Evolutionary conservation across 2,113 vertebrate genomes (phyloP).

Genomic region (Poecile atricapillus): DNA sequence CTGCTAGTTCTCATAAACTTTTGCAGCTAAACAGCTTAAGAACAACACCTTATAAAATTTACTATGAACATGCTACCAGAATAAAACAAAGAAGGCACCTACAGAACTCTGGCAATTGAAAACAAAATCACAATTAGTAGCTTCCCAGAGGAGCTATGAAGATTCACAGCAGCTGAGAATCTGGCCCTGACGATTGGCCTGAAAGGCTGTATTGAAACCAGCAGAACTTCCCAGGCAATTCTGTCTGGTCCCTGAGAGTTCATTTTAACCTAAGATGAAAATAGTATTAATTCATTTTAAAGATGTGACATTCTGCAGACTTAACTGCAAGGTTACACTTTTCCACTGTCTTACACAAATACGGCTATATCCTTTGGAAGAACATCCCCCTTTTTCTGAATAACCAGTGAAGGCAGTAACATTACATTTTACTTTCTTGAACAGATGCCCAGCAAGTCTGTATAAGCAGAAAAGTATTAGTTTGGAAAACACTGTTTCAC

Average conservation of each 20-base stretch:
- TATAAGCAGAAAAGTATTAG: neutral
- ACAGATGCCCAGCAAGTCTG: neutral
- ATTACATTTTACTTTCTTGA: neutral
- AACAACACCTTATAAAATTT: slow-evolving; percentile 20
- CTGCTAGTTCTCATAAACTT: neutral
- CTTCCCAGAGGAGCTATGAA: neutral
- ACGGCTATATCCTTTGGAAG: neutral
- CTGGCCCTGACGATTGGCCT: neutral
- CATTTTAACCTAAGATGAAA: neutral
- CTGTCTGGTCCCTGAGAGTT: neutral
- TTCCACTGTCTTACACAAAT: neutral
- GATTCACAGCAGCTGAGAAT: slow-evolving; percentile 3
- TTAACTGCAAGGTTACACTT: neutral
- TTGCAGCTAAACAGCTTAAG: slow-evolving; percentile 14
- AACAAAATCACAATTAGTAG: slow-evolving; percentile 14
- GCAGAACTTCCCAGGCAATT: neutral
- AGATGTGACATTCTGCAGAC: neutral
- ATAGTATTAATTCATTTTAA: neutral
- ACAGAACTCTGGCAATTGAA: neutral
- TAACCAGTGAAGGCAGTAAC: neutral
- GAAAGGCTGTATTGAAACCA: neutral
- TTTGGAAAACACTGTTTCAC: neutral
- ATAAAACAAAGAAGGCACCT: neutral
- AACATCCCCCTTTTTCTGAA: neutral
- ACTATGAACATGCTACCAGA: neutral